These are phyloP conservation scores for Apaloderma vittatum DNA, from an alignment of 2,113 vertebrate genomes.

Conservation along the genomic window DNA sequence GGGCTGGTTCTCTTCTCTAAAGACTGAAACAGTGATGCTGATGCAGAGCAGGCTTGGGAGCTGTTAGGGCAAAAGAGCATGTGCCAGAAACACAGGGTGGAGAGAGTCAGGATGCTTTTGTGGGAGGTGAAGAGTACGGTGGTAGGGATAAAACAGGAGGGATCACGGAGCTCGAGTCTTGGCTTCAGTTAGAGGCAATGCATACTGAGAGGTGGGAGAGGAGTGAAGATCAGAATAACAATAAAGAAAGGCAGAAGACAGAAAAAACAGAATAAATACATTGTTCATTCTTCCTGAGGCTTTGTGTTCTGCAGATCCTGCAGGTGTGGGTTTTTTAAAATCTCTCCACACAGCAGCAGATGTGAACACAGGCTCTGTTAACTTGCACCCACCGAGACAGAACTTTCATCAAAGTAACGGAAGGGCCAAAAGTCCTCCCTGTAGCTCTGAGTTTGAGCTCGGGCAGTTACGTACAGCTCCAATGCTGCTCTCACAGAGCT, in stretches of 20 bases:
- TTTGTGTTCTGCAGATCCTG: not conserved
- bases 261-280: not conserved
- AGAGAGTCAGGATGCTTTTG: not conserved
- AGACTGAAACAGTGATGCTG: not conserved
- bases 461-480: not conserved
- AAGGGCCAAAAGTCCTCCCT: not conserved
- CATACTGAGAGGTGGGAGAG: not conserved
- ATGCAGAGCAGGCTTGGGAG: not conserved
- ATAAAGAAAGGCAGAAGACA: not conserved
- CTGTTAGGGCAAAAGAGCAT: not conserved
- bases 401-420: not conserved
- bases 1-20: not conserved
- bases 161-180: not conserved
- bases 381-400: not conserved
- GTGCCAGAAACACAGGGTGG: fast-evolving
- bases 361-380: not conserved
- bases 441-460: not conserved
- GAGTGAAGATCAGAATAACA: not conserved
- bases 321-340: fast-evolving
- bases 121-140: not conserved
- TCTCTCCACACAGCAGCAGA: not conserved
- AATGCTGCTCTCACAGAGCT: not conserved
- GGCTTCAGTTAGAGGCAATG: not conserved
- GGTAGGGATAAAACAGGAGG: not conserved
- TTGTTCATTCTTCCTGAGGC: not conserved